These are phyloP conservation scores for Chiloscyllium punctatum DNA, from an alignment of 2,797 vertebrate genomes.

Conservation along the genomic window DNA sequence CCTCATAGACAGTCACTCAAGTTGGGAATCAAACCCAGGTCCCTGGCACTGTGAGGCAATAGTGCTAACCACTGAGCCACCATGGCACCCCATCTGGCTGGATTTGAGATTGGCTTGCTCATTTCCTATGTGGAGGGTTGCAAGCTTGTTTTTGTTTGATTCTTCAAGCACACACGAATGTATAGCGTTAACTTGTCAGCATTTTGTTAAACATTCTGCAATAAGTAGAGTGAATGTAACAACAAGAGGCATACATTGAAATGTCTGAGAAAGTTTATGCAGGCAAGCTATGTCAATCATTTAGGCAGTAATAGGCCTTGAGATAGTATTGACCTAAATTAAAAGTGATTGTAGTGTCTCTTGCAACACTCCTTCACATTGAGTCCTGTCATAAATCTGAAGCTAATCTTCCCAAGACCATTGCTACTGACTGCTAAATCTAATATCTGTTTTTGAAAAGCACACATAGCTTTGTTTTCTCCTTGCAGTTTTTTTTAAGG, in stretches of 20 bases:
- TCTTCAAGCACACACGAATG: too few species aligned
- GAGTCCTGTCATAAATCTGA: not conserved
- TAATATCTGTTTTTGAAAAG: not conserved
- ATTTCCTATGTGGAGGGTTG: not conserved
- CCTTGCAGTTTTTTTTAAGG: not conserved
- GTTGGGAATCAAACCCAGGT: too few species aligned
- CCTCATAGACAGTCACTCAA: too few species aligned
- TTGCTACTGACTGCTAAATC: not conserved
- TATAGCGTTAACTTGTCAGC: not conserved
- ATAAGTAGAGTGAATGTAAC: not conserved
- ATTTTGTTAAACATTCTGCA: not conserved
- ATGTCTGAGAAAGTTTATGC: not conserved
- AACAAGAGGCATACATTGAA: not conserved
- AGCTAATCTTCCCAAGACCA: not conserved
- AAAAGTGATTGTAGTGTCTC: not conserved
- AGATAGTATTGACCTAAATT: constrained; percentile 27
- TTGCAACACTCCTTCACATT: not conserved
- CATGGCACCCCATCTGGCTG: too few species aligned
- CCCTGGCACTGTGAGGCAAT: too few species aligned
- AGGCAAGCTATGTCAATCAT: not conserved
- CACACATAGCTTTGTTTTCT: not conserved
- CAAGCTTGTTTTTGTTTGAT: not conserved
- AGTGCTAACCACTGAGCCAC: too few species aligned
- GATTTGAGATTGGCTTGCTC: not conserved
- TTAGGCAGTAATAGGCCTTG: not conserved